Percentiles rank a stretch among this genome's conserved stretches.
Evolutionary conservation across 2,797 vertebrate genomes (phyloP).

Genomic region (Pyrrhura leucotis): DNA sequence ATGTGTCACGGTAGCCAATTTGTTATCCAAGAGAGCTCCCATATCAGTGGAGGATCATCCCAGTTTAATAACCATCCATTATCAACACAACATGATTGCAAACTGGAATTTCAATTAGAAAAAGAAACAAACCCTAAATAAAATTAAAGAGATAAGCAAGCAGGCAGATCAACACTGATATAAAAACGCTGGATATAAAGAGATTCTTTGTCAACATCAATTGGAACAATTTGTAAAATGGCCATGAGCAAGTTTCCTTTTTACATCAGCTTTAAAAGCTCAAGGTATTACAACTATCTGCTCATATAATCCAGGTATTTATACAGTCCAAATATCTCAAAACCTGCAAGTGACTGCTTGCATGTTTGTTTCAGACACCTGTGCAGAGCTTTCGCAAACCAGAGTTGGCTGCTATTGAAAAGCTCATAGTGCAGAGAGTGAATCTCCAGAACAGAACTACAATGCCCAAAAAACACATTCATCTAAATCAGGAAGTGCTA

Average conservation of each 20-base stretch:
- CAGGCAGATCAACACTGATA: conserved; percentile 12
- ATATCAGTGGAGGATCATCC: conserved; percentile 31
- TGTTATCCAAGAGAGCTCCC: conserved; percentile 11
- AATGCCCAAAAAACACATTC: background rate
- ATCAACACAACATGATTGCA: background rate
- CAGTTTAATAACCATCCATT: conserved; percentile 36
- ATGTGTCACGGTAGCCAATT: conserved; percentile 22
- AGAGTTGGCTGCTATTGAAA: background rate
- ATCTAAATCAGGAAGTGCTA: background rate
- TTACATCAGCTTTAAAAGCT: background rate
- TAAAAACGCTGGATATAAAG: background rate
- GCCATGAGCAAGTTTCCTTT: background rate
- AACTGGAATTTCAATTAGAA: conserved; percentile 39
- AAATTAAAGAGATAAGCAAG: conserved; percentile 11
- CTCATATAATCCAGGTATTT: background rate
- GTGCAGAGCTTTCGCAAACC: rapidly evolving
- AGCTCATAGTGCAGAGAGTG: background rate
- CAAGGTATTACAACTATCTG: background rate
- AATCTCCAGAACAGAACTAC: background rate
- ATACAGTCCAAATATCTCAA: background rate
- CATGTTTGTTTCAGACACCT: background rate
- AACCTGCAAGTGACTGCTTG: background rate
- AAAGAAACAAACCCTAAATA: conserved; percentile 36
- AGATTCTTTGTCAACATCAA: conserved; percentile 29
- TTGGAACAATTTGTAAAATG: conserved; percentile 17